Conservation (phyloP, 2,797 vertebrate species). For the Podarcis siculus region DNA sequence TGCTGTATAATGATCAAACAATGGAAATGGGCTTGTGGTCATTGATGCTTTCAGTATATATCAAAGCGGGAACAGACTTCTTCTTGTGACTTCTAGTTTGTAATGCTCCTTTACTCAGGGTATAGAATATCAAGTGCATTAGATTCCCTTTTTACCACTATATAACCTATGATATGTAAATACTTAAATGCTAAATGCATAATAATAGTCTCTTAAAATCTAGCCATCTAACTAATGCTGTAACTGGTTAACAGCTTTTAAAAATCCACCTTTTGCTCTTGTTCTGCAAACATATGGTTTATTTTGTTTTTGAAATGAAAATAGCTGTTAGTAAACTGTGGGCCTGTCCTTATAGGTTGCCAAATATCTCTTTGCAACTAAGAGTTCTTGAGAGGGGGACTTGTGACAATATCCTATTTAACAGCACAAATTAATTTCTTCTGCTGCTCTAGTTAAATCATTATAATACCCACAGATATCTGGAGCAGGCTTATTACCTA, state of each 20-base stretch:
- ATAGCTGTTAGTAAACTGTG: slow-evolving; percentile 23
- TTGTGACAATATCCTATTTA: background rate
- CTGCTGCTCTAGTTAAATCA: slow-evolving; percentile 28
- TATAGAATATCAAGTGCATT: slow-evolving; percentile 70
- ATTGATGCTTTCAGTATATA: slow-evolving; percentile 54
- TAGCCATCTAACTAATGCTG: slow-evolving; percentile 36
- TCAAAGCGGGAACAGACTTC: slow-evolving; percentile 46
- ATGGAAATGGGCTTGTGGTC: slow-evolving; percentile 55
- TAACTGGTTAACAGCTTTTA: slow-evolving; percentile 34
- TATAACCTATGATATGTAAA: slow-evolving; percentile 62
- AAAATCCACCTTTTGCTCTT: slow-evolving; percentile 37
- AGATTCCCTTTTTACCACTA: slow-evolving; percentile 67
- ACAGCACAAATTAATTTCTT: slow-evolving; percentile 17
- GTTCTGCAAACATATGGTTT: background rate
- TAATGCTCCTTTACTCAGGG: slow-evolving; percentile 77
- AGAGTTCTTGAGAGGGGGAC: background rate
- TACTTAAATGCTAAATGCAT: slow-evolving; percentile 38
- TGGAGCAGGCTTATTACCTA: slow-evolving; percentile 29
- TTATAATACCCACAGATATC: slow-evolving; percentile 10
- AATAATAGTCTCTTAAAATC: slow-evolving; percentile 54
- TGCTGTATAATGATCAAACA: slow-evolving; percentile 36
- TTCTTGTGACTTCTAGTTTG: slow-evolving; percentile 56
- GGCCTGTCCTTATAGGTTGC: slow-evolving; percentile 9
- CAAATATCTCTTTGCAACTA: slow-evolving; percentile 13
- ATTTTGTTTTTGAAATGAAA: slow-evolving; percentile 25